Evolutionary conservation across 2,113 vertebrate genomes (phyloP).

Genomic region (Leuciscus idus): DNA sequence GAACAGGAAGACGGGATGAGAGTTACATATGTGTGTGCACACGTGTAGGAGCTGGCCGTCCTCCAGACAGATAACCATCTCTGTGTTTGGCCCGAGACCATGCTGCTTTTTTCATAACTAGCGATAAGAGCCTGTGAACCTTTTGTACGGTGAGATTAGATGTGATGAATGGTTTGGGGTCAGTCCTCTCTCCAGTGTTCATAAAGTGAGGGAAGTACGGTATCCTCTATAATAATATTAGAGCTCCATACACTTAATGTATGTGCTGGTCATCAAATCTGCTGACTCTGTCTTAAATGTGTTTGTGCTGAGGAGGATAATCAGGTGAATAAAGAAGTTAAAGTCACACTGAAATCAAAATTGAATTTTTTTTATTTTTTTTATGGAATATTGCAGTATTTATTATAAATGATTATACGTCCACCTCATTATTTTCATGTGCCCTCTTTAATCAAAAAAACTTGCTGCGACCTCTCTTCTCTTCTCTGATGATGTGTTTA

Average conservation of each 20-base stretch:
- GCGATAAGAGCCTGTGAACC: constrained; percentile 27
- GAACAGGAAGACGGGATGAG: constrained; percentile 3
- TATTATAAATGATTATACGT: too few species aligned
- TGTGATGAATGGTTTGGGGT: constrained; percentile 1
- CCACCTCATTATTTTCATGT: too few species aligned
- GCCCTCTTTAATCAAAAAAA: too few species aligned
- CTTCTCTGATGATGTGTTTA: too few species aligned
- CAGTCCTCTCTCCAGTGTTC: neutral
- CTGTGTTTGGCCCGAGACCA: neutral
- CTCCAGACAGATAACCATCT: constrained; percentile 20
- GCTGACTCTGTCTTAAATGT: neutral
- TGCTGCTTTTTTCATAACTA: neutral
- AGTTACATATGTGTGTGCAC: constrained; percentile 13
- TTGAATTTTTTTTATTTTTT: too few species aligned
- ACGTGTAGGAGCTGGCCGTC: neutral
- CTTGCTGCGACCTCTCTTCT: too few species aligned
- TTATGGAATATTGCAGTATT: too few species aligned
- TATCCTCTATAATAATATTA: constrained; percentile 8
- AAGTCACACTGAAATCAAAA: too few species aligned
- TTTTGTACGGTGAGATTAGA: neutral
- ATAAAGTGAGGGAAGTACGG: neutral
- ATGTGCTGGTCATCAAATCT: neutral
- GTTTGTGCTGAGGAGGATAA: neutral
- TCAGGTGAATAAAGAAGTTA: neutral
- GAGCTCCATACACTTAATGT: neutral